Conservation (phyloP, 2,888 invertebrate genomes). For the Apamea monoglypha region DNA sequence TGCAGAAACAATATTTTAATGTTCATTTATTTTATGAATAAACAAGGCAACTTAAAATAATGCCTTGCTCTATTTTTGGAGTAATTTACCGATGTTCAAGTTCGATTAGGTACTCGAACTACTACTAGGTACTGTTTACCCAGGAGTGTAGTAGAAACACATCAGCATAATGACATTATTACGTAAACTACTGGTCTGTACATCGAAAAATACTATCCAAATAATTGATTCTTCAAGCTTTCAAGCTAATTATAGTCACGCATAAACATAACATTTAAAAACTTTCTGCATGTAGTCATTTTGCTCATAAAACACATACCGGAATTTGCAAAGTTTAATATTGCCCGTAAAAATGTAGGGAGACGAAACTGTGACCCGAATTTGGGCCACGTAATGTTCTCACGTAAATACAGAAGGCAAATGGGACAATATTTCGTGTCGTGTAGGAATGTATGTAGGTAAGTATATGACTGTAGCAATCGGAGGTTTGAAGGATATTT, state of each 20-base stretch:
- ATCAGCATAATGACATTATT: constrained; percentile 20
- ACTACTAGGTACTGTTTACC: constrained; percentile 32
- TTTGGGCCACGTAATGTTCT: constrained; percentile 49
- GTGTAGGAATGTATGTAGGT: constrained; percentile 8
- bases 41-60: not conserved
- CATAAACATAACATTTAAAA: constrained; percentile 29
- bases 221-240: constrained; percentile 39
- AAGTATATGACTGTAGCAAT: constrained; percentile 12
- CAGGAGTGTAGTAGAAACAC: constrained; percentile 11
- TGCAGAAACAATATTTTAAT: not conserved
- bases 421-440: constrained; percentile 41
- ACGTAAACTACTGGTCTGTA: not conserved
- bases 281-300: constrained; percentile 38
- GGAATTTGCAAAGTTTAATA: constrained; percentile 54
- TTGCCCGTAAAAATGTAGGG: constrained; percentile 52
- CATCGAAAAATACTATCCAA: constrained; percentile 3
- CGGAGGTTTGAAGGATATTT: constrained; percentile 39
- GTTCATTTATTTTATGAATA: constrained; percentile 7
- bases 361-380: constrained; percentile 51
- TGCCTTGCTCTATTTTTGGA: not conserved
- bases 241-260: constrained; percentile 38
- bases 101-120: not conserved
- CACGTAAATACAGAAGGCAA: constrained; percentile 51
- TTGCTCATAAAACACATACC: constrained; percentile 33
- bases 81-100: not conserved